Evolutionary conservation across 2,797 vertebrate species (phyloP), one percentile per base, ranked within the genome.

Genomic region (Telmatherina bonti): DNA sequence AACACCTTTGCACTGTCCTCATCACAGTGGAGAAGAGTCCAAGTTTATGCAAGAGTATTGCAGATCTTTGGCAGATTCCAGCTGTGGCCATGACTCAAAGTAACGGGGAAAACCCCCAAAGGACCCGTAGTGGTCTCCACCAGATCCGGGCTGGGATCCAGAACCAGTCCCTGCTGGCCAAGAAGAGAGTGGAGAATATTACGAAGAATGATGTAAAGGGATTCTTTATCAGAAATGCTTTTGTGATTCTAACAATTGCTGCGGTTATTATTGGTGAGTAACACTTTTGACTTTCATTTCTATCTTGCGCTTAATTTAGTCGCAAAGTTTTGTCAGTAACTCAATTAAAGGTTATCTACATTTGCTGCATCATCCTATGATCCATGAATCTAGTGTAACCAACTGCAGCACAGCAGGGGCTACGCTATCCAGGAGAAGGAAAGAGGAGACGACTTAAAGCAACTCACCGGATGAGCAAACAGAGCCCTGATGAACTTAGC

Each of bases 231-330:
- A 93, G 92, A 90, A 99, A 99, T 83, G 95, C 96, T 62, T 99
- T 99, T 87, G 97, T 99, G 78, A 93, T 98, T 67, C 93, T 99
- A 73, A 99, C 98, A 0, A 27, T 99, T 16, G 79, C 91, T 4
- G 97, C 96, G 12, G 98, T 99, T 69, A 91, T 99, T 82, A 84
- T 96, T 49, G 97, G 98, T 99, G 77, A 96, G 97, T 94, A 80
- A 1, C 31, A 38, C 38, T 51, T 30, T 3, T 7, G 5, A 7
- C 10, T 45, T 9, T 11, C 10, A 20, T 29, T 35, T 26, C 20
- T 54, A 10, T 7, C 1, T 15, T 6, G 24, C 24, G 67, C 18
- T 13, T 26, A 57, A 13, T 45, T 55, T n/a, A 60, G 10, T 22
- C 35, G 12, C 18, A 10, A 8, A 13, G 29, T 5, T 71, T 24